Conservation (phyloP, 2,113 vertebrate species). For the Petrocephalus microphthalmus region DNA sequence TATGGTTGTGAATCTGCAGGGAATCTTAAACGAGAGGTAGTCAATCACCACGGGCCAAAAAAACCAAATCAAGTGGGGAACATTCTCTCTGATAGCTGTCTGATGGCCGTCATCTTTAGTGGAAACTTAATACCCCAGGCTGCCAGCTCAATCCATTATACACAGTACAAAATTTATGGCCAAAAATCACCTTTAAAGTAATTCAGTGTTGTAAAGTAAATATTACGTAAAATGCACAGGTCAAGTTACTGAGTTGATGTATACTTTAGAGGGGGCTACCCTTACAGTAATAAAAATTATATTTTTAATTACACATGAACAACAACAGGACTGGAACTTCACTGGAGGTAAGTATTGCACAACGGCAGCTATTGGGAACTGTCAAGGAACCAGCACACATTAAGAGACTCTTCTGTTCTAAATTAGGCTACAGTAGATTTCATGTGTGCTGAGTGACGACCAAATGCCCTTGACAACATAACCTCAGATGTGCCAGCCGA, state of each 20-base stretch:
- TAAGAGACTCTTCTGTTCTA: background rate
- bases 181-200: background rate
- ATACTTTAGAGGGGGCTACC: background rate
- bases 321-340: background rate
- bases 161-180: background rate
- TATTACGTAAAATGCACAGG: background rate
- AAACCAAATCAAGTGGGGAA: background rate
- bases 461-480: background rate
- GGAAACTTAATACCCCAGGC: background rate
- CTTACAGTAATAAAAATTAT: background rate
- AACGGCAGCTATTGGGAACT: background rate
- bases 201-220: background rate
- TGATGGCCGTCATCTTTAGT: background rate
- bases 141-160: background rate
- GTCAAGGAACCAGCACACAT: background rate
- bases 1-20: background rate
- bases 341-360: background rate
- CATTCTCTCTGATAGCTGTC: background rate
- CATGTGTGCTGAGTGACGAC: background rate
- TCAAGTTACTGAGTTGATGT: background rate
- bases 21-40: background rate
- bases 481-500: background rate
- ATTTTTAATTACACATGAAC: background rate
- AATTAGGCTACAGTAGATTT: background rate
- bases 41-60: background rate